Evolutionary conservation across 2,113 vertebrate species (phyloP).

Genomic region (Pygoscelis antarcticus): DNA sequence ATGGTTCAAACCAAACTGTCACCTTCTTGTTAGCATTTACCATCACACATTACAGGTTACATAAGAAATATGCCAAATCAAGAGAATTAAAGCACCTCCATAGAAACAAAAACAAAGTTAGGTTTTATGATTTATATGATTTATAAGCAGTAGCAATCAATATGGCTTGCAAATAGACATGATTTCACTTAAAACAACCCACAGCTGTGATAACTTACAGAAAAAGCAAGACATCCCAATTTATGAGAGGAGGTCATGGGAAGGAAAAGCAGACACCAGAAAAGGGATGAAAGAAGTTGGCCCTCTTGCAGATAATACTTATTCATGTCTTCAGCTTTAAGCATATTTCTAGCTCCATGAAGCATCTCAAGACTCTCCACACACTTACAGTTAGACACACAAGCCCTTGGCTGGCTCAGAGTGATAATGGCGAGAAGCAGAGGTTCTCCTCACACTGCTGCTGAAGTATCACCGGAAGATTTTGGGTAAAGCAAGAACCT

Average conservation of each 20-base stretch:
- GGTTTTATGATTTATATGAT: not conserved
- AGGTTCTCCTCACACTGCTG: not conserved
- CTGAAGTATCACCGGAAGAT: not conserved
- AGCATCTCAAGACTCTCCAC: not conserved
- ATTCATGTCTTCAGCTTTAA: not conserved
- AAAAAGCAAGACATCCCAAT: not conserved
- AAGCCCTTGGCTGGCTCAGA: fast-evolving
- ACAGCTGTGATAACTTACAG: not conserved
- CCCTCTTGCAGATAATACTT: not conserved
- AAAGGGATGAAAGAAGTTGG: not conserved
- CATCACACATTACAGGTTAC: not conserved
- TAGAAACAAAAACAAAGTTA: not conserved
- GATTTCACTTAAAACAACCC: not conserved
- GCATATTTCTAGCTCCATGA: not conserved
- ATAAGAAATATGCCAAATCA: not conserved
- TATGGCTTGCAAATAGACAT: not conserved
- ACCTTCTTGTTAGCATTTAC: not conserved
- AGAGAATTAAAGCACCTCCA: not conserved
- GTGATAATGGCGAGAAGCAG: not conserved
- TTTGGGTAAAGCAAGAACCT: not conserved
- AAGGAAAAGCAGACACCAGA: not conserved
- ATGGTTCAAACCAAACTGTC: not conserved
- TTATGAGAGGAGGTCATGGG: not conserved
- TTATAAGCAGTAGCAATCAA: not conserved
- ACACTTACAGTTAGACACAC: not conserved